Conservation (phyloP, 2,888 invertebrate genomes). For the Microdon myrmicae region DNA sequence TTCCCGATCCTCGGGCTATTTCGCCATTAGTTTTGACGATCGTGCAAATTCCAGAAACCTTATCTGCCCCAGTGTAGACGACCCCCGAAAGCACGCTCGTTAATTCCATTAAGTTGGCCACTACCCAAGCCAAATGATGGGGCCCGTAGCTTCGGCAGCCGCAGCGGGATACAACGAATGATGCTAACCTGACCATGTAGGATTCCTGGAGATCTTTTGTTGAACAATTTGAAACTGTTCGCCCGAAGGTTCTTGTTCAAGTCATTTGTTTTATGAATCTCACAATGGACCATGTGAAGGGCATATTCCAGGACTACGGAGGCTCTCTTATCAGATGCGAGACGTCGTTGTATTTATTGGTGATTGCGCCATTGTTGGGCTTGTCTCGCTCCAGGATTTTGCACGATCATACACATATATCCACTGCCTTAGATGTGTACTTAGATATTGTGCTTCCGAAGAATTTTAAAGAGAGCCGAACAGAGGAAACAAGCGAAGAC, state of each 20-base stretch:
- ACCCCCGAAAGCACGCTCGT: conserved; percentile 46
- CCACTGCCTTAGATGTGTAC: conserved; percentile 9
- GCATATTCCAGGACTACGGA: conserved; percentile 15
- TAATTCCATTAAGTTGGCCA: conserved; percentile 26
- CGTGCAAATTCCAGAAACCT: conserved; percentile 48
- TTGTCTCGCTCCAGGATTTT: conserved; percentile 37
- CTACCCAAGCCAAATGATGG: conserved; percentile 12
- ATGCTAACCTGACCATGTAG: conserved; percentile 11
- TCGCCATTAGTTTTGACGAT: conserved; percentile 7
- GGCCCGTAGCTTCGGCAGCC: too few relatives aligned
- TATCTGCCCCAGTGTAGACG: conserved; percentile 32
- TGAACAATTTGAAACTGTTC: conserved; percentile 20
- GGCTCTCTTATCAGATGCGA: conserved; percentile 45
- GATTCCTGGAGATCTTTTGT: conserved; percentile 41
- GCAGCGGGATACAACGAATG: conserved; percentile 1
- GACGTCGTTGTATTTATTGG: conserved; percentile 20
- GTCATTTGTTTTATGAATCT: conserved; percentile 41
- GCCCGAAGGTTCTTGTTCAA: conserved; percentile 48
- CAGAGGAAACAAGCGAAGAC: neutral
- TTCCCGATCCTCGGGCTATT: neutral
- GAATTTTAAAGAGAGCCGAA: conserved; percentile 13
- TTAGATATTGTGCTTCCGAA: conserved; percentile 13
- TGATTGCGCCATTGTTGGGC: neutral
- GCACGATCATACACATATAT: conserved; percentile 30
- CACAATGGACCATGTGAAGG: conserved; percentile 18